Base-by-base conservation (phyloP, 1,140 invertebrate genomes). In the Caenorhabditis latens region DNA sequence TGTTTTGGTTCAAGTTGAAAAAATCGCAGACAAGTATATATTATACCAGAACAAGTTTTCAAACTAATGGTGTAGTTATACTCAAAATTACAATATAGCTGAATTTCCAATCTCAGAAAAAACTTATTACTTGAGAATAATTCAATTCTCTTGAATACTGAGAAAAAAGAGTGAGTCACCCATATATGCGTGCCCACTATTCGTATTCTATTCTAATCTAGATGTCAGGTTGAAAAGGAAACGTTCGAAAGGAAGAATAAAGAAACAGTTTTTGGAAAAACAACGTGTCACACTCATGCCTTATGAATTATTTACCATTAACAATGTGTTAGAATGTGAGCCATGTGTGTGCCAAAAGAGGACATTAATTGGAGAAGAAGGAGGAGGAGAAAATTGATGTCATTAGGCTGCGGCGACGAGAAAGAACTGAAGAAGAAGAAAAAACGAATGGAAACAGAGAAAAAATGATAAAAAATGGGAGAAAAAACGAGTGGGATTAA, bases 361-460 rank as follows among this genome's bases (percentile, higher is more conserved):
- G 61, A 32, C 61, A 63, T 63, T 63, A 63, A 63, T 63, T 63
- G 61, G 61, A 32, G 57, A 58, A n/a, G 8, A n/a, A n/a, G 57
- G 57, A 58, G n/a, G 19, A 58, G 55, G n/a, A 63, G 61, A 63
- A n/a, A 32, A 32, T 24, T 63, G 61, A 63, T 63, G 61, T 63
- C 61, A 63, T 63, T 63, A 32, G 61, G 24, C 61, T 53, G 11
- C 9, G 50, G 9, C 24, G 24, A 32, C n/a, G 24, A 58, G 19
- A 58, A 58, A 58, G 19, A 19, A 19, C 0, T 19, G 61, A 63
- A 63, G 32, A 63, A 63, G 32, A 63, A 8, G 3, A 8, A 32
- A 63, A 63, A 63, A 16, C 16, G 50, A 53, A 53, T 53, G 24
- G 32, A 32, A 32, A 32, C 2, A 32, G 61, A 63, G 24, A 63